Conservation (phyloP, 1,140 invertebrate genomes). For the Papilio polytes region DNA sequence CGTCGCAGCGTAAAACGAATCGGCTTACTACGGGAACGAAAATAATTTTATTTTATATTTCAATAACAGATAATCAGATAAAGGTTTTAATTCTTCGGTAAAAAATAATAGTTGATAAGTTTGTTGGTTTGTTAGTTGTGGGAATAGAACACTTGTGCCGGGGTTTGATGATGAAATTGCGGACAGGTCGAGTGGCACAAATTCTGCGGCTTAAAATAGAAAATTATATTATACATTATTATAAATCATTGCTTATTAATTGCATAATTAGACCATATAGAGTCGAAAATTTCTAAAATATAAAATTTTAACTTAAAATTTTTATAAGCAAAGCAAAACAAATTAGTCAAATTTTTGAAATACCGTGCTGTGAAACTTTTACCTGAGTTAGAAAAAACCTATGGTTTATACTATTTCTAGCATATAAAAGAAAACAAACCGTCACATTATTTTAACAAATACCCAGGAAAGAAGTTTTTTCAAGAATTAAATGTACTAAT, state of each 20-base stretch:
- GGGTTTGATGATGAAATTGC: slow-evolving; percentile 42
- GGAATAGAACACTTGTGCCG: slow-evolving; percentile 63
- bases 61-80: slow-evolving; percentile 77
- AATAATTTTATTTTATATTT: slow-evolving; percentile 66
- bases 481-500: neutral
- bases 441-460: neutral
- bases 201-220: slow-evolving; percentile 2
- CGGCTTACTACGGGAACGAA: slow-evolving; percentile 62
- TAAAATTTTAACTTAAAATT: no score
- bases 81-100: slow-evolving; percentile 66
- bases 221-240: neutral
- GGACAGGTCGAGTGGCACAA: slow-evolving; percentile 45
- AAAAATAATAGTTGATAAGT: slow-evolving; percentile 55
- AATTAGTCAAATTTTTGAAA: no score
- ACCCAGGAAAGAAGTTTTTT: neutral
- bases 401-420: neutral
- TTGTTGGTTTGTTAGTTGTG: slow-evolving; percentile 48
- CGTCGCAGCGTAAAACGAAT: slow-evolving; percentile 67
- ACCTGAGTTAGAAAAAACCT: no score
- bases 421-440: neutral
- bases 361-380: no score
- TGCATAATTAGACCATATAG: neutral
- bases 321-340: no score
- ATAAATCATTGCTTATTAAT: neutral
- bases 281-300: neutral